Conservation (phyloP, 2,797 vertebrate species). For the Coregonus sp. region DNA sequence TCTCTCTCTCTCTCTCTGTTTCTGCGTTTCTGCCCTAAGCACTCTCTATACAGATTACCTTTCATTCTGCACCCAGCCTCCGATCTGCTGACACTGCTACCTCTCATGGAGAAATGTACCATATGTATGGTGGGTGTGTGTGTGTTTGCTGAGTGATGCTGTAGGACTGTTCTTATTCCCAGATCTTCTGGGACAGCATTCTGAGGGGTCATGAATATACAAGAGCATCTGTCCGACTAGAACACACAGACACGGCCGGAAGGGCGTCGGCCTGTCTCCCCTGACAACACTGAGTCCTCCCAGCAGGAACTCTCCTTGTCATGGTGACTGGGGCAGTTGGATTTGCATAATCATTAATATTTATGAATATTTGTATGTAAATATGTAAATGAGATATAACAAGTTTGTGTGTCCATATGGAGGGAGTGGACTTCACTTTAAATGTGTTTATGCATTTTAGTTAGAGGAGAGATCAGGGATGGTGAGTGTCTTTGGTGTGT, state of each 20-base stretch:
- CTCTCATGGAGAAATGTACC: slow-evolving; percentile 65
- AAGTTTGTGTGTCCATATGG: slow-evolving; percentile 68
- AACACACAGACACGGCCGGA: slow-evolving; percentile 42
- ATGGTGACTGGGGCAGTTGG: slow-evolving; percentile 66
- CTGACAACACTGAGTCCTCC: slow-evolving; percentile 69
- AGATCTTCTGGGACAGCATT: slow-evolving; percentile 57
- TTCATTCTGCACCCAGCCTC: slow-evolving; percentile 65
- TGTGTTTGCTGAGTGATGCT: slow-evolving; percentile 28
- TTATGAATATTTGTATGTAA: slow-evolving; percentile 57
- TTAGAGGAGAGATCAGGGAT: slow-evolving; percentile 44
- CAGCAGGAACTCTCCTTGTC: slow-evolving; percentile 57
- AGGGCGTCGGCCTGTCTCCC: slow-evolving; percentile 64
- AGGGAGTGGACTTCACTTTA: slow-evolving; percentile 62
- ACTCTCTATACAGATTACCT: slow-evolving; percentile 69
- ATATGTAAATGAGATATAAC: slow-evolving; percentile 61
- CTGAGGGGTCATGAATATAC: slow-evolving; percentile 73
- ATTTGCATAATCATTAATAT: slow-evolving; percentile 75
- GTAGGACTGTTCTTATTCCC: slow-evolving; percentile 53
- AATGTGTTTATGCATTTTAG: slow-evolving; percentile 63
- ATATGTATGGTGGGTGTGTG: slow-evolving; percentile 55
- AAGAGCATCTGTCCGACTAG: slow-evolving; percentile 67
- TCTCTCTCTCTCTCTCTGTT: not conserved
- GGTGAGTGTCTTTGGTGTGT: slow-evolving; percentile 18
- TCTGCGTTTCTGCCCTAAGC: slow-evolving; percentile 53
- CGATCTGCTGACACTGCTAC: slow-evolving; percentile 69